Evolutionary conservation across 2,888 invertebrate species (phyloP).

Genomic region (Nemapogon koenigi): DNA sequence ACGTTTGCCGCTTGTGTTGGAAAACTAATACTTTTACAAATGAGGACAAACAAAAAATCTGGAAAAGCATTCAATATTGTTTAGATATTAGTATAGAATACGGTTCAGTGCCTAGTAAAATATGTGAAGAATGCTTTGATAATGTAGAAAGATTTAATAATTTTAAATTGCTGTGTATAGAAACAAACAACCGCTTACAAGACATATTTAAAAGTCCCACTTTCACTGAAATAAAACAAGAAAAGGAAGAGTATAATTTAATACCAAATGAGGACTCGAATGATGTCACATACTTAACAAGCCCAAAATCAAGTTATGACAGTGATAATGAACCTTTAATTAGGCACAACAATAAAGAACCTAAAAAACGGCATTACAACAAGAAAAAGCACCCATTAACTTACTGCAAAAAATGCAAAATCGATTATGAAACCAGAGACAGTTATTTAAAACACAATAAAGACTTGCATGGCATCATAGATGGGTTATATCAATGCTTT

Average conservation of each 20-base stretch:
- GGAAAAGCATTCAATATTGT: conserved; percentile 34
- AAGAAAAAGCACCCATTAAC: conserved; percentile 25
- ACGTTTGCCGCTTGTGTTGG: conserved; percentile 48
- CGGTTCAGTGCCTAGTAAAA: conserved; percentile 26
- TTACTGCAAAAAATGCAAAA: conserved; percentile 38
- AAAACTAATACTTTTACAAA: conserved; percentile 22
- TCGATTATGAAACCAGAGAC: conserved; percentile 27
- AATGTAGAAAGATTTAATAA: conserved; percentile 33
- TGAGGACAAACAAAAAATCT: conserved; percentile 18
- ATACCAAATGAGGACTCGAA: conserved; percentile 3
- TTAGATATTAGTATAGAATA: conserved; percentile 30
- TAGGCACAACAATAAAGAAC: conserved; percentile 13
- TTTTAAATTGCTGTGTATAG: conserved; percentile 37
- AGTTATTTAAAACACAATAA: conserved; percentile 30
- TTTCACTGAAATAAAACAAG: conserved; percentile 14
- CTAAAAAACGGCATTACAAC: conserved; percentile 22
- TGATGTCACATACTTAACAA: conserved; percentile 19
- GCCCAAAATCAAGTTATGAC: conserved; percentile 8
- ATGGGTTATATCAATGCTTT: conserved; percentile 36
- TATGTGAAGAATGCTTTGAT: conserved; percentile 32
- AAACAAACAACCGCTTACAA: conserved; percentile 28
- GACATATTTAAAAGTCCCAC: conserved; percentile 21
- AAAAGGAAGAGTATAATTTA: conserved; percentile 5
- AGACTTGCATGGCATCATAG: conserved; percentile 34
- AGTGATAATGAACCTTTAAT: conserved; percentile 7